A percentile compares a stretch with the other conserved stretches of the same genome.
Conservation (phyloP, 1,140 invertebrate genomes). For the Ctenoplectra terminalis region DNA sequence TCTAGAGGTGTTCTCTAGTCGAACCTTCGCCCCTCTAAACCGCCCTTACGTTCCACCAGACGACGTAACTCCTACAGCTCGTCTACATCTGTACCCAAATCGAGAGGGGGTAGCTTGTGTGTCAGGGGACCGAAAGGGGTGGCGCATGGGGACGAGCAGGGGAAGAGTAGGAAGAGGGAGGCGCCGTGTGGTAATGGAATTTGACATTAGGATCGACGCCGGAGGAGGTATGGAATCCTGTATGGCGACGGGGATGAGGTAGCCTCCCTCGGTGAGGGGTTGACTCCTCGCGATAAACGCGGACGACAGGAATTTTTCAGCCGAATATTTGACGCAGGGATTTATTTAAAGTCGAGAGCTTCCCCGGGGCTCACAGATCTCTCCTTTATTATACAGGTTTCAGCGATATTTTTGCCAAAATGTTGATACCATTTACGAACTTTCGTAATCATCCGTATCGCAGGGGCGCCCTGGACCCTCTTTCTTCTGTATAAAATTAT, state of each 20-base stretch:
- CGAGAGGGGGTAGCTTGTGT: background rate
- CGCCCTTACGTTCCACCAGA: conserved; percentile 4
- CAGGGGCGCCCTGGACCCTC: no score
- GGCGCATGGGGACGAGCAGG: no score
- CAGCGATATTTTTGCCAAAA: background rate
- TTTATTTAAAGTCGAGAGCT: conserved; percentile 22
- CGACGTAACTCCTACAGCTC: conserved; percentile 18
- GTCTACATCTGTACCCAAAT: conserved; percentile 14
- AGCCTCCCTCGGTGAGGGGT: background rate
- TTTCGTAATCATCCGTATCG: no score
- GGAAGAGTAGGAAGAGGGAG: background rate
- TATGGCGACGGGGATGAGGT: background rate
- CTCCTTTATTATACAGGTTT: conserved; percentile 8
- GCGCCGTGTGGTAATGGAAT: conserved; percentile 67
- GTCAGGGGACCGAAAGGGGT: background rate
- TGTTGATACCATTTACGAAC: background rate
- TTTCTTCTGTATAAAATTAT: no score
- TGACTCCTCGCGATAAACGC: conserved; percentile 46
- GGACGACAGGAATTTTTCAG: conserved; percentile 34
- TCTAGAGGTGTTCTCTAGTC: conserved; percentile 43
- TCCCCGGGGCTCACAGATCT: no score
- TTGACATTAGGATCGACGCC: conserved; percentile 72
- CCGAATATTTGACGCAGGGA: conserved; percentile 25
- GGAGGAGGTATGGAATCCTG: conserved; percentile 18
- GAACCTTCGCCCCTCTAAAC: background rate